Conservation (phyloP, 2,113 vertebrate genomes). For the Rhinogobius similis region DNA sequence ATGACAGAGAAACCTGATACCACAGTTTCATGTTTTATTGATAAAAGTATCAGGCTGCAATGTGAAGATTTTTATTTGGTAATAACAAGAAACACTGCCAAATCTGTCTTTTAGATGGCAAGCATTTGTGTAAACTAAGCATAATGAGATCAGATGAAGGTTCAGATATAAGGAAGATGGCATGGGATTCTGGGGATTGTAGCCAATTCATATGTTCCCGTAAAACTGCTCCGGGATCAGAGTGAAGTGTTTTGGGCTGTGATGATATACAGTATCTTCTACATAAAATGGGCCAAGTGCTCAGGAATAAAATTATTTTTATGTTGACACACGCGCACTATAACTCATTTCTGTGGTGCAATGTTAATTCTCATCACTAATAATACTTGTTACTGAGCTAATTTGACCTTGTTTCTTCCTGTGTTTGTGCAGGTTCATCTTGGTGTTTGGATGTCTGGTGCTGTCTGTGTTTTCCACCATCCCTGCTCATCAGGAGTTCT, state of each 20-base stretch:
- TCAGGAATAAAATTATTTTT: not conserved
- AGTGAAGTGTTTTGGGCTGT: slow-evolving; percentile 42
- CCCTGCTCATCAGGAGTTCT: slow-evolving; percentile 90
- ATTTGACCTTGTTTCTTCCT: not conserved
- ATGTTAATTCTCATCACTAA: not conserved
- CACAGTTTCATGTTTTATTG: not conserved
- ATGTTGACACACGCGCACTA: not conserved
- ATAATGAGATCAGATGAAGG: slow-evolving; percentile 9
- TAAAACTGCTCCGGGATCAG: slow-evolving; percentile 31
- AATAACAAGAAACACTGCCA: too few species aligned
- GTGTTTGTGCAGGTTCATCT: slow-evolving; percentile 88
- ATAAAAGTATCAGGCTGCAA: not conserved
- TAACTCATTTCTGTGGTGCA: not conserved
- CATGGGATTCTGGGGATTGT: slow-evolving; percentile 21
- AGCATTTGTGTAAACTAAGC: not conserved
- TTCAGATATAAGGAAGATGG: slow-evolving; percentile 40
- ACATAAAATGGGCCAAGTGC: not conserved
- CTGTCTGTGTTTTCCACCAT: slow-evolving; percentile 98
- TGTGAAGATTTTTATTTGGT: not conserved
- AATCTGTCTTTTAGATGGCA: not conserved
- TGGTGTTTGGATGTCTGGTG: slow-evolving; percentile 98
- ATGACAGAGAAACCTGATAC: too few species aligned
- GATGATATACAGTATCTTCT: slow-evolving; percentile 47
- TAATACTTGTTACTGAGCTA: not conserved
- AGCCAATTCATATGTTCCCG: slow-evolving; percentile 50